A percentile compares a stretch with the other conserved stretches of the same genome.
phyloP scores from a whole-genome alignment of 2,797 vertebrate genomes.

The Trachurus trachurus region DNA sequence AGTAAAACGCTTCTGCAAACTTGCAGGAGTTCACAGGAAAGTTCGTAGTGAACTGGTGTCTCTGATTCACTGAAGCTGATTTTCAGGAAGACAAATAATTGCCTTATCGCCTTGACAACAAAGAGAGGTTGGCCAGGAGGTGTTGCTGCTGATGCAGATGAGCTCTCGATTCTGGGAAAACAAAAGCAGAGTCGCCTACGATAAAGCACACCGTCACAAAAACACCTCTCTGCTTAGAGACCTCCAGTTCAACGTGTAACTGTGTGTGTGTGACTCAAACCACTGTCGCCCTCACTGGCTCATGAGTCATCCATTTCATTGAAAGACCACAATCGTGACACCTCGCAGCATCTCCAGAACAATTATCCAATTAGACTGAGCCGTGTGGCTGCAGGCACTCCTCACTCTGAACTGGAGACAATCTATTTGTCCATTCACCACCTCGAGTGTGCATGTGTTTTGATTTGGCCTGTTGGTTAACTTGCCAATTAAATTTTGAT shows the following conservation, averaged over 20 bases:
- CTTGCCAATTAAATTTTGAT: neutral
- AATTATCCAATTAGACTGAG: conserved; percentile 38
- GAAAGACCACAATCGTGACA: conserved; percentile 27
- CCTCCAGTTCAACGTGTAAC: conserved; percentile 25
- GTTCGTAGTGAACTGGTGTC: neutral
- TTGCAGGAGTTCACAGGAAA: neutral
- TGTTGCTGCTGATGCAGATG: conserved; percentile 43
- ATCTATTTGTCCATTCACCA: neutral
- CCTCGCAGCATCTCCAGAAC: conserved; percentile 10
- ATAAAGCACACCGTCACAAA: conserved; percentile 9
- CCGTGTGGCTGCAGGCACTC: neutral
- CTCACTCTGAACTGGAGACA: neutral
- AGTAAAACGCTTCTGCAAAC: too few relatives aligned
- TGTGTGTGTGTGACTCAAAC: conserved; percentile 24
- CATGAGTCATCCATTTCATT: conserved; percentile 50
- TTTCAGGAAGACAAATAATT: neutral
- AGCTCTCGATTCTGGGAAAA: conserved; percentile 27
- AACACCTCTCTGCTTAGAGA: conserved; percentile 41
- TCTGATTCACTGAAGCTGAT: neutral
- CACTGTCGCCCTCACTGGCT: conserved; percentile 13
- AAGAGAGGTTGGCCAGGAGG: conserved; percentile 2
- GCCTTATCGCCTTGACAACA: conserved; percentile 12
- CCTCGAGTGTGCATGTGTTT: neutral
- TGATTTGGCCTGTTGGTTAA: neutral
- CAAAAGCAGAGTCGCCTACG: conserved; percentile 27